Conservation (phyloP, 2,797 vertebrate genomes). For the Malacoraja senta region DNA sequence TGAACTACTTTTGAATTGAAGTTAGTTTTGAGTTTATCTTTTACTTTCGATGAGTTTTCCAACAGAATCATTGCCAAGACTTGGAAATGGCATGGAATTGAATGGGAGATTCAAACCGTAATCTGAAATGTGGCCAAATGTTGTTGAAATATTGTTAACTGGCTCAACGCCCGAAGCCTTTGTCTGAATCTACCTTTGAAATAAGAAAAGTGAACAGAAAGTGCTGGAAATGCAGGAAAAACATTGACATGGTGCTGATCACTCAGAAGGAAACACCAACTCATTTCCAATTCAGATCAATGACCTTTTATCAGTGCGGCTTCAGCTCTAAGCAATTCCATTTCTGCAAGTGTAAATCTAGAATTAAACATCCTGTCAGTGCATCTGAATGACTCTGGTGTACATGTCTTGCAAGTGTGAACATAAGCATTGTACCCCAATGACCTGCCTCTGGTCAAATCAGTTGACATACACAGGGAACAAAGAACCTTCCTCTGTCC, state of each 20-base stretch:
- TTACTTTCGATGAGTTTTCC: background rate
- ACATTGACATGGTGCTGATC: no score
- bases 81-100: background rate
- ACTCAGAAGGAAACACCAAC: no score
- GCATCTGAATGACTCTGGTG: background rate
- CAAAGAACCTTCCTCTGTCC: background rate
- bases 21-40: background rate
- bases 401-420: background rate
- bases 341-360: background rate
- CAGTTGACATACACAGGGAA: background rate
- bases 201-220: no score
- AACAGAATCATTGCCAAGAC: background rate
- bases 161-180: background rate
- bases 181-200: constrained; percentile 5
- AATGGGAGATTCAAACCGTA: background rate
- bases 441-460: background rate
- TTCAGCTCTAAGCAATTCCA: background rate
- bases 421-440: background rate
- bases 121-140: constrained; percentile 6
- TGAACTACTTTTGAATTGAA: background rate
- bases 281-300: no score
- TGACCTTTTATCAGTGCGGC: no score
- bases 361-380: background rate
- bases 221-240: no score
- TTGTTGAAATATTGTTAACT: background rate